phyloP scores from a whole-genome alignment of 1,140 invertebrate species.

The Drosophila lowei region DNA sequence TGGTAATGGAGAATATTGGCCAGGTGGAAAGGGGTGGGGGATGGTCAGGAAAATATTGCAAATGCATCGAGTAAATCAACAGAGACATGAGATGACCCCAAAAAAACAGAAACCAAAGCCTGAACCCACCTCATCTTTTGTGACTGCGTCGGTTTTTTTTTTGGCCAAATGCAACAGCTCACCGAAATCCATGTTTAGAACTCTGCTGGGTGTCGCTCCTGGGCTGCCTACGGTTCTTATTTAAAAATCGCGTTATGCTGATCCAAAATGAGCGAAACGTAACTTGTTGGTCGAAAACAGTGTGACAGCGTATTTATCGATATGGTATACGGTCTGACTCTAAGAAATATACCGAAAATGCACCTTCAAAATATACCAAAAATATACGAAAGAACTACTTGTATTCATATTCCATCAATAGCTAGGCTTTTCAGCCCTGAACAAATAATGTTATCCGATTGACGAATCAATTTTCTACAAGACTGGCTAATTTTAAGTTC shows the following conservation, averaged over 20 bases:
- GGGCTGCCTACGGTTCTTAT: background rate
- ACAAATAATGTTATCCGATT: no score
- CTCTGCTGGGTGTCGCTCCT: background rate
- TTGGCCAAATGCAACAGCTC: slow-evolving; percentile 86
- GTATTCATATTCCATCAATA: no score
- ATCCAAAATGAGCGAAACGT: background rate
- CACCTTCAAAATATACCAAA: no score
- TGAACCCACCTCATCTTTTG: slow-evolving; percentile 83
- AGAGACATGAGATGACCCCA: background rate
- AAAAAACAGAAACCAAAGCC: background rate
- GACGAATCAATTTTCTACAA: no score
- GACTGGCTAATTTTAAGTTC: no score
- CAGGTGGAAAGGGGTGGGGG: no score
- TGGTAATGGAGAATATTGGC: no score
- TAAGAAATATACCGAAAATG: no score
- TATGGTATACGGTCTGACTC: no score
- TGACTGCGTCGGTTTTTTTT: slow-evolving; percentile 84
- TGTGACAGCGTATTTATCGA: background rate
- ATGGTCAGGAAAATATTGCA: no score
- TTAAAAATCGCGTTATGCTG: background rate
- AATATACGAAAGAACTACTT: no score
- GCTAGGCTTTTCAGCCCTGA: no score
- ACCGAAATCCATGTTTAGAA: slow-evolving; percentile 86
- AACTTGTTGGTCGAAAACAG: slow-evolving; percentile 3
- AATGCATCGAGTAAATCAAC: background rate